Evolutionary conservation across 2,113 vertebrate genomes (phyloP).

Genomic region (Microtus richardsoni): DNA sequence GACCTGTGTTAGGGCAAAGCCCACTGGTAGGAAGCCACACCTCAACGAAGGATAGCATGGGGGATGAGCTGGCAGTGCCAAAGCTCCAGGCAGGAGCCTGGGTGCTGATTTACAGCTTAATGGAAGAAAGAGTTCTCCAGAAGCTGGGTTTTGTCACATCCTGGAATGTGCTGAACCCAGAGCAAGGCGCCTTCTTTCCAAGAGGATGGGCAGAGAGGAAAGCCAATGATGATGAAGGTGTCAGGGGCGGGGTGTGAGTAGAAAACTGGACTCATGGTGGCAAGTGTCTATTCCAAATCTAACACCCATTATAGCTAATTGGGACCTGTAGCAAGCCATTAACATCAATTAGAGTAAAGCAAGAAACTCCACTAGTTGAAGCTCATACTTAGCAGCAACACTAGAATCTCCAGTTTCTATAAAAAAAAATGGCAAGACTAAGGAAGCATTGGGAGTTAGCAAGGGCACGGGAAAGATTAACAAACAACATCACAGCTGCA

Average conservation of each 20-base stretch:
- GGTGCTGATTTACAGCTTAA: not conserved
- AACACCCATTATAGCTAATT: not conserved
- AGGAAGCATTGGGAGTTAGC: not conserved
- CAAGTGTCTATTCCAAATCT: not conserved
- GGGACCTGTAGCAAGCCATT: constrained; percentile 20
- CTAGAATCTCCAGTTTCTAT: not conserved
- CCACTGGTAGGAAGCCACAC: not conserved
- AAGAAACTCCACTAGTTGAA: not conserved
- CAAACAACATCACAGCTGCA: not conserved
- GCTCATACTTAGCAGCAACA: not conserved
- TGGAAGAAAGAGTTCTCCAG: not conserved
- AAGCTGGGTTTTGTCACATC: not conserved
- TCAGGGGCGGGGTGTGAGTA: not conserved
- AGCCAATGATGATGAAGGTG: not conserved
- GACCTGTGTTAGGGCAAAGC: not conserved
- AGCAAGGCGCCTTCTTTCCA: not conserved
- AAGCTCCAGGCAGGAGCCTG: not conserved
- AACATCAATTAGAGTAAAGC: not conserved
- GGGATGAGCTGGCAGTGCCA: not conserved
- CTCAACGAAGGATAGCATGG: not conserved
- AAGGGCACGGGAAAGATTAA: not conserved
- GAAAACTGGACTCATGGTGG: not conserved
- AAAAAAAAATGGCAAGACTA: not conserved
- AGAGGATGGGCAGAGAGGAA: not conserved
- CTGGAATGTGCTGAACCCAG: not conserved